A percentile compares a stretch with the other conserved stretches of the same genome.
phyloP scores from a whole-genome alignment of 2,888 invertebrate genomes.

The Pyrgus malvae region DNA sequence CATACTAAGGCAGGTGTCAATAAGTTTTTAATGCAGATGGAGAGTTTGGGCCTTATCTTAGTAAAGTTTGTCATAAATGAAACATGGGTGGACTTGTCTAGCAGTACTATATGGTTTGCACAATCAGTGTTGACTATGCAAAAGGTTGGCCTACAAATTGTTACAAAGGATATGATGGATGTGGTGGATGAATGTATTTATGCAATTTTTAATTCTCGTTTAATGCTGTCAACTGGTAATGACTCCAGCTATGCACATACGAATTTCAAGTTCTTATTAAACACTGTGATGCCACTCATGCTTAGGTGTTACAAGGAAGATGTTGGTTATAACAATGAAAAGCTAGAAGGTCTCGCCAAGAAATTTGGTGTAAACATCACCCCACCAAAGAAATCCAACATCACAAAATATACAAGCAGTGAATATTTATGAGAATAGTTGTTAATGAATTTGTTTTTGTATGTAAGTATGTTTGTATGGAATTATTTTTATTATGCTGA shows the following conservation, averaged over 20 bases:
- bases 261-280: constrained; percentile 87
- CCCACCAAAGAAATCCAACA: constrained; percentile 81
- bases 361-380: constrained; percentile 78
- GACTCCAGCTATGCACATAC: constrained; percentile 78
- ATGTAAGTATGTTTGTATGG: constrained; percentile 50
- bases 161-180: constrained; percentile 87
- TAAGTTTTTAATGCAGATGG: constrained; percentile 87
- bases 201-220: constrained; percentile 88
- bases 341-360: constrained; percentile 73
- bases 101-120: constrained; percentile 90
- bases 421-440: constrained; percentile 83
- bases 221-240: constrained; percentile 78
- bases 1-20: constrained; percentile 86
- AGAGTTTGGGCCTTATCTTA: constrained; percentile 85
- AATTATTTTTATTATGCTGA: constrained; percentile 76
- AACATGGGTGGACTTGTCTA: constrained; percentile 88
- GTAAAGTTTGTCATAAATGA: constrained; percentile 84
- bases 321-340: constrained; percentile 82
- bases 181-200: constrained; percentile 87
- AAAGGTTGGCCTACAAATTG: constrained; percentile 88
- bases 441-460: constrained; percentile 38
- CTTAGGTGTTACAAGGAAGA: constrained; percentile 83
- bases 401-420: constrained; percentile 86
- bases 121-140: constrained; percentile 88
- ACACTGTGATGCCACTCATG: constrained; percentile 83